These are phyloP conservation scores for Synergus itoensis DNA, from an alignment of 2,888 invertebrate species.

Conservation along the genomic window DNA sequence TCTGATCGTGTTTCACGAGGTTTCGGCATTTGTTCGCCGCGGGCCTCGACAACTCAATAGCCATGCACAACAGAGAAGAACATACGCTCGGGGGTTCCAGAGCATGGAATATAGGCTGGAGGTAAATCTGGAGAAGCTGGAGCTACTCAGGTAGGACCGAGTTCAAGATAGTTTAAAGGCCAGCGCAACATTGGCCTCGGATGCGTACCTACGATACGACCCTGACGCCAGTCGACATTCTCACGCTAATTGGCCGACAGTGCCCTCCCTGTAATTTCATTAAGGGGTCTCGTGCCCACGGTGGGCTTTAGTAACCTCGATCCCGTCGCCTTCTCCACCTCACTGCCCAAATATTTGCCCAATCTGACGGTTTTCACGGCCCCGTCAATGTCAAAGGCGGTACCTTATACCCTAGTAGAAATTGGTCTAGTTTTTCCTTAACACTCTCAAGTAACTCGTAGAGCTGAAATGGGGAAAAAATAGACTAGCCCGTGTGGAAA, in stretches of 20 bases:
- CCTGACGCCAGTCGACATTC: constrained; percentile 56
- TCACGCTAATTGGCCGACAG: constrained; percentile 75
- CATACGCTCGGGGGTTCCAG: constrained; percentile 19
- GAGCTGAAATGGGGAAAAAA: too few relatives aligned
- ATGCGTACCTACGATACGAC: constrained; percentile 36
- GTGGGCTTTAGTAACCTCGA: constrained; percentile 36
- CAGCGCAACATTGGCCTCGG: constrained; percentile 25
- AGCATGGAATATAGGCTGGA: constrained; percentile 28
- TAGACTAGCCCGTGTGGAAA: too few relatives aligned
- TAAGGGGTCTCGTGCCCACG: constrained; percentile 72
- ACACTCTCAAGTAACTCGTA: too few relatives aligned
- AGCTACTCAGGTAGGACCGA: constrained; percentile 46
- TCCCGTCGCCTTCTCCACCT: constrained; percentile 38
- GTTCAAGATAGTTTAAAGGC: constrained; percentile 44
- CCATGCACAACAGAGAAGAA: constrained; percentile 53
- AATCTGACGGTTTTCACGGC: constrained; percentile 61
- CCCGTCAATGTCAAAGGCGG: constrained; percentile 54
- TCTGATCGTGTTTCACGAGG: constrained; percentile 75
- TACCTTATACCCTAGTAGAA: constrained; percentile 30
- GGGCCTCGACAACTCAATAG: constrained; percentile 74
- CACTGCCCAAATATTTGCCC: constrained; percentile 68
- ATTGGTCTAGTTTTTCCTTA: too few relatives aligned
- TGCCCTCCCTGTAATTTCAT: constrained; percentile 74
- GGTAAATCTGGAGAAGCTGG: not conserved
- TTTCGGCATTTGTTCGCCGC: constrained; percentile 69